These are phyloP conservation scores for Anser cygnoides DNA, from an alignment of 2,113 vertebrate genomes.

Conservation along the genomic window DNA sequence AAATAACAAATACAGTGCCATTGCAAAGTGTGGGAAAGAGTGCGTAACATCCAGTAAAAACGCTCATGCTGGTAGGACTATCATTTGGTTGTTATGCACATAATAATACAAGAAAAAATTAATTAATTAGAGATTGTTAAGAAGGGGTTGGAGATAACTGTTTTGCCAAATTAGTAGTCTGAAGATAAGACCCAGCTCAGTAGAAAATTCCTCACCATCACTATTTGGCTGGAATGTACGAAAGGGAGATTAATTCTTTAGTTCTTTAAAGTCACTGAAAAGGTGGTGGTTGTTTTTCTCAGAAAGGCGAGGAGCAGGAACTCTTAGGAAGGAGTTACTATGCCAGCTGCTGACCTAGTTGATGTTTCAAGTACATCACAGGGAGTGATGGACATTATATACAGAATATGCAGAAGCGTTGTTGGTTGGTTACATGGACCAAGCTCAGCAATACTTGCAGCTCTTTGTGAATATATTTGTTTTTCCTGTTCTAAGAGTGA, in stretches of 20 bases:
- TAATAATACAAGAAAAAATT: not conserved
- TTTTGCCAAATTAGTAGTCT: slow-evolving; percentile 8
- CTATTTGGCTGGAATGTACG: not conserved
- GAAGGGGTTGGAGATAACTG: slow-evolving; percentile 9
- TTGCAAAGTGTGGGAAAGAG: slow-evolving; percentile 71
- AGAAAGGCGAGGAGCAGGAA: not conserved
- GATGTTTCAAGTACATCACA: not conserved
- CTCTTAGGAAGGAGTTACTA: not conserved
- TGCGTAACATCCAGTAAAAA: not conserved
- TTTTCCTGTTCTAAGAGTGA: not conserved
- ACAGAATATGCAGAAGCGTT: not conserved
- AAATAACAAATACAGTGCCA: slow-evolving; percentile 70
- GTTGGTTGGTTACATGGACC: not conserved
- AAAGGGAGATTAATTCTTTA: not conserved
- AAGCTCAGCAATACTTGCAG: not conserved
- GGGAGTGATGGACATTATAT: not conserved
- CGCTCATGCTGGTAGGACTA: not conserved
- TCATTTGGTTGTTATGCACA: not conserved
- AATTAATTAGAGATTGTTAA: not conserved
- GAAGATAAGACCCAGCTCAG: slow-evolving; percentile 18
- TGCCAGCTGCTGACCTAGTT: not conserved
- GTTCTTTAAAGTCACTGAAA: not conserved
- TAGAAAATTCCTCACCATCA: not conserved
- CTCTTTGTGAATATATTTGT: not conserved
- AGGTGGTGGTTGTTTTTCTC: not conserved